Percentiles rank a stretch among this genome's conserved stretches.
Evolutionary conservation across 2,797 vertebrate genomes (phyloP).

Genomic region (Sphenodon punctatus): DNA sequence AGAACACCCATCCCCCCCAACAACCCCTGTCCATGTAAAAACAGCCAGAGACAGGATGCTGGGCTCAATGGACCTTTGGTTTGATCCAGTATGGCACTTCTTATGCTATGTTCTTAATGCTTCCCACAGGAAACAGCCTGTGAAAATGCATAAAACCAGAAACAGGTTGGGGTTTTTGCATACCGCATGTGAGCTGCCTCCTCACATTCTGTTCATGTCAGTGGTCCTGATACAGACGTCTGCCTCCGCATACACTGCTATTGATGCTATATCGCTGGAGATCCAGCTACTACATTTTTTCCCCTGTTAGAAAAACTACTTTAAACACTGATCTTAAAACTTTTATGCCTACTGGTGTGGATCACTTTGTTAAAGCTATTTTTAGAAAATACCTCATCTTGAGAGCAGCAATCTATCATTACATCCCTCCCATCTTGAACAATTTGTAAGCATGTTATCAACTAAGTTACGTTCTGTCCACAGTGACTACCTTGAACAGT

Average conservation of each 20-base stretch:
- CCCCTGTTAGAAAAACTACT: not conserved
- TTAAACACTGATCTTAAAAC: not conserved
- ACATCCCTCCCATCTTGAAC: not conserved
- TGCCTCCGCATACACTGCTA: not conserved
- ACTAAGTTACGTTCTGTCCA: not conserved
- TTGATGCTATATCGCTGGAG: not conserved
- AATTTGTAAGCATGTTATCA: not conserved
- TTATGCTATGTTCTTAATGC: too few relatives aligned
- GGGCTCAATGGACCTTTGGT: too few relatives aligned
- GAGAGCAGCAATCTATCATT: not conserved
- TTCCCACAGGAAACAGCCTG: not conserved
- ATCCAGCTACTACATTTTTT: not conserved
- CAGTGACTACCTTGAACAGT: not conserved
- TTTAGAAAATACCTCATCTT: not conserved
- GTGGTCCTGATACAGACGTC: not conserved
- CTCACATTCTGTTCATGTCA: not conserved
- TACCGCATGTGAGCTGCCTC: conserved; percentile 1
- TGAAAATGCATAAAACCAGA: conserved; percentile 3
- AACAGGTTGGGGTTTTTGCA: conserved; percentile 10
- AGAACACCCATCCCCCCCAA: too few relatives aligned
- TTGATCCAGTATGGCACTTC: too few relatives aligned
- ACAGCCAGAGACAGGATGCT: too few relatives aligned
- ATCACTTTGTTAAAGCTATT: not conserved
- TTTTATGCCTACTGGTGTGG: not conserved
- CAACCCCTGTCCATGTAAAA: too few relatives aligned